These are phyloP conservation scores for Pipistrellus pygmaeus DNA, from an alignment of 2,797 vertebrate species.

Conservation along the genomic window DNA sequence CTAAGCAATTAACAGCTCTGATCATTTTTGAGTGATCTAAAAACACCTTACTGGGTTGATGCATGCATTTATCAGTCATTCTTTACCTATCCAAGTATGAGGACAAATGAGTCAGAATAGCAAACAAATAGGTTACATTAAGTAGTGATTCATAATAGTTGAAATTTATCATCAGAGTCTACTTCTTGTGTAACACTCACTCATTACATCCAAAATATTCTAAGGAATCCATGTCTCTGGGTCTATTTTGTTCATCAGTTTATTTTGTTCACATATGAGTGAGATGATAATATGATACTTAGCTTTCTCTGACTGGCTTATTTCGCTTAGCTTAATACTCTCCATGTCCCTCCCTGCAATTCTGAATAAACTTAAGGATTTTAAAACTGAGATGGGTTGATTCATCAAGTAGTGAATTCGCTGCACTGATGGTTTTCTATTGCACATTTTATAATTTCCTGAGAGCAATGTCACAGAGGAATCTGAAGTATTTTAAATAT, in stretches of 20 bases:
- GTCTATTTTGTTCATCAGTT: too few species aligned
- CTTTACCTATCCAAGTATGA: background rate
- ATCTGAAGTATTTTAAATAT: background rate
- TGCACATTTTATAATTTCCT: background rate
- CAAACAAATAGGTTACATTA: slow-evolving; percentile 31
- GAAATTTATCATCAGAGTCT: background rate
- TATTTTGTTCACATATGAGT: too few species aligned
- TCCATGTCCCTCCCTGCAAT: too few species aligned
- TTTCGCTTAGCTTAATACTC: too few species aligned
- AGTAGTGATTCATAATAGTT: background rate
- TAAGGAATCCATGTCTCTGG: background rate
- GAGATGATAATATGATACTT: too few species aligned
- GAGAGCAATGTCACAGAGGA: background rate
- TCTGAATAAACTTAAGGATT: background rate
- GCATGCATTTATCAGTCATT: background rate
- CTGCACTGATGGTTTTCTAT: background rate
- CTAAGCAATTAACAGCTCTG: slow-evolving; percentile 29
- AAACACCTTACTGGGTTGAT: background rate
- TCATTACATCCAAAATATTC: background rate
- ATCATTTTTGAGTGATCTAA: background rate
- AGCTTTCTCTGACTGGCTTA: too few species aligned
- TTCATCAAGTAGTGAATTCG: background rate
- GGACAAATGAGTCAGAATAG: background rate
- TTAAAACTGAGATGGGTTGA: background rate
- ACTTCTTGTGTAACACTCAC: background rate